A percentile compares a stretch with the other conserved stretches of the same genome.
Conservation (phyloP, 2,797 vertebrate genomes). For the Lacerta agilis region DNA sequence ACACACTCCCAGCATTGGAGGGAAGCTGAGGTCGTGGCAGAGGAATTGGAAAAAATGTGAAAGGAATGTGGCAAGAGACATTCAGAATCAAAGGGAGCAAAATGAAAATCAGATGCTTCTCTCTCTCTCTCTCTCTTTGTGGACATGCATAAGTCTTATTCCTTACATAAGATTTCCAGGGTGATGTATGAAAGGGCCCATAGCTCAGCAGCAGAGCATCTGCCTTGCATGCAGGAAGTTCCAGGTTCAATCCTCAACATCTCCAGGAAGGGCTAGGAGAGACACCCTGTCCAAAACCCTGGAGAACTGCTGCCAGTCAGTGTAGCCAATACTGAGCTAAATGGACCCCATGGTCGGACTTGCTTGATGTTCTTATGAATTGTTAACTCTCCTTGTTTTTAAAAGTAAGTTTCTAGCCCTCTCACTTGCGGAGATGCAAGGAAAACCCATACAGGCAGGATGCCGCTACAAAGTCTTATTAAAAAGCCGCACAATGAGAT, state of each 20-base stretch:
- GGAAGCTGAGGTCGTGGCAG: background rate
- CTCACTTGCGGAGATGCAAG: background rate
- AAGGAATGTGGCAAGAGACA: background rate
- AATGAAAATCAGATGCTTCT: accelerated
- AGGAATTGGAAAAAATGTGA: background rate
- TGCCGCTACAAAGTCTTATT: background rate
- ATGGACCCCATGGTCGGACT: no score
- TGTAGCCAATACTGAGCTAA: no score
- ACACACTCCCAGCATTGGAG: background rate
- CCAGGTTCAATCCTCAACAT: no score
- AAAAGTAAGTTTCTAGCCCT: background rate
- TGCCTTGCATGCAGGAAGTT: no score
- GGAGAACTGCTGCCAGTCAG: no score
- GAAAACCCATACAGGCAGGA: background rate
- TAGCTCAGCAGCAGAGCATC: no score
- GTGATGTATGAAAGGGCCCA: accelerated
- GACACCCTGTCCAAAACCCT: no score
- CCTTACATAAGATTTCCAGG: accelerated
- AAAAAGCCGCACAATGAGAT: background rate
- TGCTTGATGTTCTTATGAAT: no score
- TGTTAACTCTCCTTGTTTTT: no score
- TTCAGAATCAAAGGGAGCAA: background rate
- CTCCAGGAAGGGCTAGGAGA: no score
- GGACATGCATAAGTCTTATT: background rate
- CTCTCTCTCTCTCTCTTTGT: background rate